phyloP scores from a whole-genome alignment of 2,888 invertebrate genomes.

The Acanthacorydalis orientalis region DNA sequence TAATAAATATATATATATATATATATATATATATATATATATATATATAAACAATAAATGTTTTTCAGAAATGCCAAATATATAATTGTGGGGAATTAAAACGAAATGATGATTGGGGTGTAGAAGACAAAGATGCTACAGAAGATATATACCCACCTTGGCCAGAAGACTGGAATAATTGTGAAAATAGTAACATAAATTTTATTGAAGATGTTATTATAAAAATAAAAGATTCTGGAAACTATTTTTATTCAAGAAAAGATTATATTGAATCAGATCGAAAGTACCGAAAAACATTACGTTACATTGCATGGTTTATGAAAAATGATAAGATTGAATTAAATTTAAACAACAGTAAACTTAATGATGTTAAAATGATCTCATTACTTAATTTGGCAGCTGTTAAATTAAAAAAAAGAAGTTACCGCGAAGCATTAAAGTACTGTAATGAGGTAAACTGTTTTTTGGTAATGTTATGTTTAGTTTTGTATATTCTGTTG shows the following conservation, averaged over 20 bases:
- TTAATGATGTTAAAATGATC: slow-evolving; percentile 25
- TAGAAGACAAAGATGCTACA: slow-evolving; percentile 51
- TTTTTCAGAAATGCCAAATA: slow-evolving; percentile 42
- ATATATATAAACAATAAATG: neutral
- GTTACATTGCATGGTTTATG: slow-evolving; percentile 42
- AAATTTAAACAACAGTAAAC: slow-evolving; percentile 13
- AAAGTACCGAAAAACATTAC: slow-evolving; percentile 65
- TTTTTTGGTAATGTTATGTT: neutral
- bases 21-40: too few species aligned
- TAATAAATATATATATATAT: slow-evolving; percentile 11
- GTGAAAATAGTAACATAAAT: slow-evolving; percentile 11
- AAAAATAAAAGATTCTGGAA: slow-evolving; percentile 55
- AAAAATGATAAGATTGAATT: slow-evolving; percentile 16
- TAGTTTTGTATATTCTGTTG: too few species aligned
- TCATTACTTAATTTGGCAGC: slow-evolving; percentile 60
- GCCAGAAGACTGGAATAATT: slow-evolving; percentile 53
- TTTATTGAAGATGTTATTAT: slow-evolving; percentile 32
- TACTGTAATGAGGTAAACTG: slow-evolving; percentile 46
- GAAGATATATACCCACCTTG: slow-evolving; percentile 56
- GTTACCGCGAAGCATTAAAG: slow-evolving; percentile 40
- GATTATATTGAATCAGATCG: slow-evolving; percentile 46
- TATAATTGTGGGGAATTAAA: slow-evolving; percentile 56
- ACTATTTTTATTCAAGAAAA: slow-evolving; percentile 42
- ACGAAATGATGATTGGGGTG: slow-evolving; percentile 42
- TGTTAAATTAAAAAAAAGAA: slow-evolving; percentile 45